Conservation (phyloP, 2,113 vertebrate genomes). For the Catharus bicknelli region DNA sequence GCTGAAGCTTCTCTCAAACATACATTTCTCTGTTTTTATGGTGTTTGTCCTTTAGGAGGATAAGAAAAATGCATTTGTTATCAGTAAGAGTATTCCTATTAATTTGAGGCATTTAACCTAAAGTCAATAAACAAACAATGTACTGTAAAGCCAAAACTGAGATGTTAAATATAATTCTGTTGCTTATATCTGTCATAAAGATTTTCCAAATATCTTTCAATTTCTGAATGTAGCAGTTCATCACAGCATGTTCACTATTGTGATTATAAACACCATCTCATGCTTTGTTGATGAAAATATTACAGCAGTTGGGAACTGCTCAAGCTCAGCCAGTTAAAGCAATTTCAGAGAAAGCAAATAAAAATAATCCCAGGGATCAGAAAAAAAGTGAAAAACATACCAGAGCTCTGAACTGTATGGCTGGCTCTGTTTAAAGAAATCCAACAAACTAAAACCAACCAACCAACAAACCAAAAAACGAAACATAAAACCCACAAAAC, state of each 20-base stretch:
- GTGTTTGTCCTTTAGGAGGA: neutral
- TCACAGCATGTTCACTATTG: neutral
- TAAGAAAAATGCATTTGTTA: neutral
- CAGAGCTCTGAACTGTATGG: neutral
- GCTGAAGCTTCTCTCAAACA: neutral
- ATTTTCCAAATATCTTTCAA: neutral
- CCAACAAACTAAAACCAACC: neutral
- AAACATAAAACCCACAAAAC: neutral
- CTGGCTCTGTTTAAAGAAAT: neutral
- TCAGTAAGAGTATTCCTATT: neutral
- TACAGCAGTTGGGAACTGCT: neutral
- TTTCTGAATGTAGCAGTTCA: neutral
- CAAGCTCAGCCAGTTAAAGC: neutral
- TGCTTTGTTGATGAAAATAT: neutral
- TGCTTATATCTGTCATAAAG: neutral
- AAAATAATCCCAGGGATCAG: neutral
- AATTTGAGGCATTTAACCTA: neutral
- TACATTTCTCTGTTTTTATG: neutral
- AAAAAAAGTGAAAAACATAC: neutral
- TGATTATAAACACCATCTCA: neutral
- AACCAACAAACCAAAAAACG: neutral
- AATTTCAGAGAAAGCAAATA: neutral
- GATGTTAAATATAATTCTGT: neutral
- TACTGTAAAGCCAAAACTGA: neutral
- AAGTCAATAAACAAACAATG: neutral